phyloP scores from a whole-genome alignment of 2,888 invertebrate species.

The Selenia dentaria region DNA sequence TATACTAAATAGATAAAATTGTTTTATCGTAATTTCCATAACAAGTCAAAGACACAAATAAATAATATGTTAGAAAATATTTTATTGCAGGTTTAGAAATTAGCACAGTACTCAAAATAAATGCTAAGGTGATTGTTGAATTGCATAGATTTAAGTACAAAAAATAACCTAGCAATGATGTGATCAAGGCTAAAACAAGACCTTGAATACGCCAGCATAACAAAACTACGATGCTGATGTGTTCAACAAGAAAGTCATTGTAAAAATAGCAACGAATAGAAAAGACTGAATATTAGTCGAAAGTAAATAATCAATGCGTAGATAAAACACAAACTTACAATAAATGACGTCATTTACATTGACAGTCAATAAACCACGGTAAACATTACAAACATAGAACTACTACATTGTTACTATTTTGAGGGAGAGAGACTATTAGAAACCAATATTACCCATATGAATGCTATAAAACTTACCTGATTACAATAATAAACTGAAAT shows the following conservation, averaged over 20 bases:
- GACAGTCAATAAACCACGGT: conserved; percentile 78
- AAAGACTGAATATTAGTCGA: background rate
- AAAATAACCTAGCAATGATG: conserved; percentile 59
- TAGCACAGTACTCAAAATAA: too few relatives aligned
- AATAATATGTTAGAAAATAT: too few relatives aligned
- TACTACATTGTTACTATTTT: conserved; percentile 13
- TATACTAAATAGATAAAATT: too few relatives aligned
- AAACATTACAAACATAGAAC: conserved; percentile 54
- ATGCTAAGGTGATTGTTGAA: conserved; percentile 37
- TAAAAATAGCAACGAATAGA: background rate
- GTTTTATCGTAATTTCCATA: too few relatives aligned
- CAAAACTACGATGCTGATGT: conserved; percentile 12
- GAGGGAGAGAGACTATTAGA: background rate
- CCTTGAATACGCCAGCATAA: conserved; percentile 43
- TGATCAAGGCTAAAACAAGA: conserved; percentile 54
- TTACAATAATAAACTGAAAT: conserved; percentile 42
- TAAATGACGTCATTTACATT: conserved; percentile 80
- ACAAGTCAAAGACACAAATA: too few relatives aligned
- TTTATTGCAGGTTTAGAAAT: too few relatives aligned
- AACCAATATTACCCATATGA: conserved; percentile 11
- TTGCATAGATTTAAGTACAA: conserved; percentile 44
- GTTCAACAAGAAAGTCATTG: background rate
- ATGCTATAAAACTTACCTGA: conserved; percentile 50
- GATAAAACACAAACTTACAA: conserved; percentile 43
- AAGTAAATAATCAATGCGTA: conserved; percentile 24